Evolutionary conservation across 2,113 vertebrate species (phyloP), one percentile per base, ranked within the genome.

Genomic region (Gasterosteus nipponicus): DNA sequence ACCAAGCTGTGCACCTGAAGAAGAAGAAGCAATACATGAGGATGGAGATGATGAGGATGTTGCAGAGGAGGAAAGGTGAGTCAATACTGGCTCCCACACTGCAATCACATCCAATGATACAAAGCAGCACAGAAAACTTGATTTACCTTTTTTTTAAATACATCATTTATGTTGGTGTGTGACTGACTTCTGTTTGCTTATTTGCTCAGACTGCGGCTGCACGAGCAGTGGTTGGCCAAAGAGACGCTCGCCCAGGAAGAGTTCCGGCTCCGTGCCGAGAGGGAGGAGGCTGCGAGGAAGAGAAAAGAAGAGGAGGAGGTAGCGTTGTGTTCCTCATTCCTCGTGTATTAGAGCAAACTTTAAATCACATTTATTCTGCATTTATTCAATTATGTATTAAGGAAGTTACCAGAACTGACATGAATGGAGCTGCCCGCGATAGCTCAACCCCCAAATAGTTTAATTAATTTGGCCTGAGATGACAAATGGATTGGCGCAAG

Each of bases 231-330:
- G 98, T 67, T 99, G 83, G 93, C 95, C 80, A 95, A 95, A 87
- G 97, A 99, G 85, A 91, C 93, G 75, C 92, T 94, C 31, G 97
- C 97, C 22, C 98, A 99, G 90, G 96, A 97, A 87, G 96, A 97
- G 73, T 99, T 99, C 86, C 92, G 86, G 62, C 83, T 95, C 73
- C 95, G 80, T 76, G 94, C 86, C 60, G 96, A 97, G 89, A 96
- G 91, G 78, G 96, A 98, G 83, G 98, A 97, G 26, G 93, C 95
- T 41, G 95, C 91, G 51, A 94, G 85, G 90, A 96, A 86, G 87
- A 94, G 91, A 76, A 96, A 95, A 78, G 97, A 98, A 78, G 97
- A 98, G 19, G 96, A 97, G 78, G 97, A 99, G 97, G 98, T 98
- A 84, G 19, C 38, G 4, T 19, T 67, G 2, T 47, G 4, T 59